Evolutionary conservation across 2,797 vertebrate genomes (phyloP).

Genomic region (Leptodactylus fallax): DNA sequence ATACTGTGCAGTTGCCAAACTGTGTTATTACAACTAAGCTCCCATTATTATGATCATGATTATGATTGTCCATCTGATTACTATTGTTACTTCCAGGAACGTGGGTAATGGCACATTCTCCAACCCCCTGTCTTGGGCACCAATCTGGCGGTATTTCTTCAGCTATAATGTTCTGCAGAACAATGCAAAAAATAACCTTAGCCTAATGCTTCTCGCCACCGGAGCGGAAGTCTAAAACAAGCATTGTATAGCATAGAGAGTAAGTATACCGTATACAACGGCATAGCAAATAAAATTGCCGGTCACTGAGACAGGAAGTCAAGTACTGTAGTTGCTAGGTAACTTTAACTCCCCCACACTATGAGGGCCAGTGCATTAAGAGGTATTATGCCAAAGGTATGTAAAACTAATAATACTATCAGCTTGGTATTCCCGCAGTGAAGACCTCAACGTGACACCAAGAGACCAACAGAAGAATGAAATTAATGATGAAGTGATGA

Average conservation of each 20-base stretch:
- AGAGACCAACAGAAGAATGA: neutral
- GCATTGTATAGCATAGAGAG: neutral
- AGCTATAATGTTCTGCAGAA: no score
- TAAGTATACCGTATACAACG: neutral
- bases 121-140: no score
- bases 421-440: no score
- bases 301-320: neutral
- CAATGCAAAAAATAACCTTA: no score
- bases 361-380: neutral
- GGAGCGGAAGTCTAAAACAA: neutral
- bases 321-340: neutral
- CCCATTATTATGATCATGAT: no score
- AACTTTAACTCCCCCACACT: neutral
- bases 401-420: neutral
- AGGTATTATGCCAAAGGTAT: neutral
- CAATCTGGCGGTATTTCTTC: no score
- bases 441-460: neutral
- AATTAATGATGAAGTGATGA: neutral
- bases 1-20: no score
- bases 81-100: no score
- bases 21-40: no score
- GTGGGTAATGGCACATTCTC: no score
- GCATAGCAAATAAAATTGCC: no score
- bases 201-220: neutral
- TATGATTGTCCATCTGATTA: no score